Percentiles rank a stretch among this genome's conserved stretches.
phyloP scores from a whole-genome alignment of 2,888 invertebrate species.

The Pollenia amentaria region DNA sequence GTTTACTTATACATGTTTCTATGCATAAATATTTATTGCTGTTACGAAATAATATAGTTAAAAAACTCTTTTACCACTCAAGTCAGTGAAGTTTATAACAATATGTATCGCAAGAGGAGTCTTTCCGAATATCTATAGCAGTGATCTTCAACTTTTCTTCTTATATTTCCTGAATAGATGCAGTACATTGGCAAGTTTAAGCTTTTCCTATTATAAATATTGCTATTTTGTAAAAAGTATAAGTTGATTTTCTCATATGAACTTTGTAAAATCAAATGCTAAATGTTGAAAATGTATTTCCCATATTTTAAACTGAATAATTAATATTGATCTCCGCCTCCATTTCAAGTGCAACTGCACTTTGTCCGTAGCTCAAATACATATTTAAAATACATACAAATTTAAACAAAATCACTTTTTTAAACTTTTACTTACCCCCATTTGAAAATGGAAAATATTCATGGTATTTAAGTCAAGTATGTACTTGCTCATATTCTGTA shows the following conservation, averaged over 20 bases:
- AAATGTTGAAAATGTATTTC: not conserved
- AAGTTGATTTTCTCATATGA: too few relatives aligned
- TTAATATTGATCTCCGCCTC: not conserved
- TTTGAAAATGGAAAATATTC: constrained; percentile 45
- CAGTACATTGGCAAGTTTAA: not conserved
- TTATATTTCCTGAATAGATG: too few relatives aligned
- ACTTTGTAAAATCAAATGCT: too few relatives aligned
- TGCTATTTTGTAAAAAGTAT: too few relatives aligned
- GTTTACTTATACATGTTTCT: too few relatives aligned
- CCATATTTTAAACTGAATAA: not conserved
- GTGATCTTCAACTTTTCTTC: too few relatives aligned
- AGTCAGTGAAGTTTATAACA: too few relatives aligned
- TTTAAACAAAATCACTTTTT: not conserved
- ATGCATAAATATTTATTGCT: too few relatives aligned
- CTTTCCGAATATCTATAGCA: too few relatives aligned
- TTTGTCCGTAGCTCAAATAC: not conserved
- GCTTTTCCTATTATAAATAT: not conserved
- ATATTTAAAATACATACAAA: not conserved
- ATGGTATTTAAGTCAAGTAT: constrained; percentile 66
- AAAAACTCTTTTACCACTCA: too few relatives aligned
- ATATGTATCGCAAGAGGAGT: too few relatives aligned
- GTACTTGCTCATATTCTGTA: constrained; percentile 33
- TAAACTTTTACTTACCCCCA: constrained; percentile 48
- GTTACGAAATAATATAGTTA: too few relatives aligned
- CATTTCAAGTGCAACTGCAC: not conserved